These are phyloP conservation scores for Microcebus murinus DNA, from an alignment of 2,113 vertebrate species.

Conservation along the genomic window DNA sequence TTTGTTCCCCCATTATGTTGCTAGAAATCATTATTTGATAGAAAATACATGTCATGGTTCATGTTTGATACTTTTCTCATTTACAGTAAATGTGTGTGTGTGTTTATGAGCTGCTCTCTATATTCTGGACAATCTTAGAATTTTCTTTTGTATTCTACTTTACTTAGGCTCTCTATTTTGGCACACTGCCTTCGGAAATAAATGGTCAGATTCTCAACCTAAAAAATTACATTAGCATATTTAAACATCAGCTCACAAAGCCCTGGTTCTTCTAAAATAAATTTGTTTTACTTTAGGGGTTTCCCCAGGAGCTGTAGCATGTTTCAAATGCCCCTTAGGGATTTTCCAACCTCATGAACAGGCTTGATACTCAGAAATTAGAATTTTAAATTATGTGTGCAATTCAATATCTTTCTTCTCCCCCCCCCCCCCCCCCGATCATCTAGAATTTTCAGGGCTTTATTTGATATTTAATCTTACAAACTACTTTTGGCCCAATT, in stretches of 20 bases:
- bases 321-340: conserved; percentile 1
- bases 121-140: not conserved
- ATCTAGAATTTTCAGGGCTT: not conserved
- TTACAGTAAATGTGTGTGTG: not conserved
- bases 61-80: not conserved
- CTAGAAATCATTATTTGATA: not conserved
- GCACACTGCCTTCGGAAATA: not conserved
- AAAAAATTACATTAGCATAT: not conserved
- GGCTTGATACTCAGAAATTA: not conserved
- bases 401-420: not conserved
- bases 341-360: conserved; percentile 45
- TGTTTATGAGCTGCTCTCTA: not conserved
- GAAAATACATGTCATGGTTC: not conserved
- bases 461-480: not conserved
- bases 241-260: conserved; percentile 38
- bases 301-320: not conserved
- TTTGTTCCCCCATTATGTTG: not conserved
- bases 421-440: not conserved
- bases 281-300: not conserved
- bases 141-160: not conserved
- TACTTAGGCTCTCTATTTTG: not conserved
- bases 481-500: not conserved
- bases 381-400: not conserved
- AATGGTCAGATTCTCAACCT: not conserved
- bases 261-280: conserved; percentile 36